Evolutionary conservation across 2,888 invertebrate species (phyloP).

Genomic region (Boloria selene): DNA sequence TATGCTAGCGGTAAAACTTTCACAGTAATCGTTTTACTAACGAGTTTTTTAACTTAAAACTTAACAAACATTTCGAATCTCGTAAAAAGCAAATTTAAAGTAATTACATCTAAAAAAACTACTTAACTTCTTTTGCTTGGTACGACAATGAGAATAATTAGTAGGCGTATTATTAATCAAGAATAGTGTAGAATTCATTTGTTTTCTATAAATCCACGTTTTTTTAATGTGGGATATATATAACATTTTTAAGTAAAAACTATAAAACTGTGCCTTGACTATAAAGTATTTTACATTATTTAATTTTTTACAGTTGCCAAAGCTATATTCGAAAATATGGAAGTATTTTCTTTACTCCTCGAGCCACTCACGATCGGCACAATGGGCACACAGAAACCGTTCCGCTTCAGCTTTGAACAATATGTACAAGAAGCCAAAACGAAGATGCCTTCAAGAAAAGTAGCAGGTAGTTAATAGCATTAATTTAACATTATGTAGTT

Average conservation of each 20-base stretch:
- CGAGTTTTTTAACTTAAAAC: constrained; percentile 4
- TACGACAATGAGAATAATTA: too few species aligned
- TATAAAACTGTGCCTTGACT: too few species aligned
- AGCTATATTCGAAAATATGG: constrained; percentile 70
- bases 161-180: too few species aligned
- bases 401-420: constrained; percentile 71
- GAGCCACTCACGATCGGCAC: constrained; percentile 74
- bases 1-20: constrained; percentile 25
- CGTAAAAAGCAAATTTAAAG: too few species aligned
- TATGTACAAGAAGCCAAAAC: constrained; percentile 73
- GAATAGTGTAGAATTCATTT: too few species aligned
- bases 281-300: too few species aligned
- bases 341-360: constrained; percentile 63
- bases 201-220: too few species aligned
- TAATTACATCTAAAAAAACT: too few species aligned
- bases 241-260: background rate
- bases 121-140: too few species aligned
- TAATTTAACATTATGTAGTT: too few species aligned
- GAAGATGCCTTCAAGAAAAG: constrained; percentile 74
- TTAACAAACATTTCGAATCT: too few species aligned
- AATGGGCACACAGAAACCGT: constrained; percentile 76
- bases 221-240: too few species aligned
- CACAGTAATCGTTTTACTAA: constrained; percentile 15
- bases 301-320: constrained; percentile 60
- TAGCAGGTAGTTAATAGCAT: constrained; percentile 56